Conservation (phyloP, 2,113 vertebrate genomes). For the Tragelaphus strepsiceros region DNA sequence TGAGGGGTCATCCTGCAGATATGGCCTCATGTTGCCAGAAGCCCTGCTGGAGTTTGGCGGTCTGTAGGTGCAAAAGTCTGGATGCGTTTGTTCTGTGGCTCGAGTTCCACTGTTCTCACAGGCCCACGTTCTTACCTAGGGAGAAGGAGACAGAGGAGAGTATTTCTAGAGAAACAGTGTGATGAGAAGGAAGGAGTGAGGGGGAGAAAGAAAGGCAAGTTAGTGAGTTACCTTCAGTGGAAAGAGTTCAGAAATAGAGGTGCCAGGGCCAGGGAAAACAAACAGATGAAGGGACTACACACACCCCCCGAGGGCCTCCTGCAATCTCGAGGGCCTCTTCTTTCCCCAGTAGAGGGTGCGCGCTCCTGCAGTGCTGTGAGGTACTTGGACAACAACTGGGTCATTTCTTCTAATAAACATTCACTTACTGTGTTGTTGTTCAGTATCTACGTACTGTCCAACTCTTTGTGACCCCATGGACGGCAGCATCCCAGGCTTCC, state of each 20-base stretch:
- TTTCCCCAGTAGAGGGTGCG: fast-evolving
- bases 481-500: neutral
- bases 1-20: neutral
- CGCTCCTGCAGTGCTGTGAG: neutral
- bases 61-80: neutral
- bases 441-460: neutral
- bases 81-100: neutral
- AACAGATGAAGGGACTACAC: neutral
- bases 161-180: neutral
- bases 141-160: neutral
- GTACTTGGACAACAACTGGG: neutral
- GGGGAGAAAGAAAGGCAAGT: neutral
- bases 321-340: neutral
- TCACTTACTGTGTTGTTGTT: neutral
- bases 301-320: fast-evolving
- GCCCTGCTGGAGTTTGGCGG: neutral
- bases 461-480: neutral
- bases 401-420: neutral
- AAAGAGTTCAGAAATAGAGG: neutral
- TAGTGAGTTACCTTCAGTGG: neutral
- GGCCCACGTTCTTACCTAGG: neutral
- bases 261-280: neutral
- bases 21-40: neutral
- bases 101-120: neutral
- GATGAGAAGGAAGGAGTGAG: neutral